Evolutionary conservation across 2,888 invertebrate genomes (phyloP), one percentile per base, ranked within the genome.

Genomic region (Epistrophella euchroma): DNA sequence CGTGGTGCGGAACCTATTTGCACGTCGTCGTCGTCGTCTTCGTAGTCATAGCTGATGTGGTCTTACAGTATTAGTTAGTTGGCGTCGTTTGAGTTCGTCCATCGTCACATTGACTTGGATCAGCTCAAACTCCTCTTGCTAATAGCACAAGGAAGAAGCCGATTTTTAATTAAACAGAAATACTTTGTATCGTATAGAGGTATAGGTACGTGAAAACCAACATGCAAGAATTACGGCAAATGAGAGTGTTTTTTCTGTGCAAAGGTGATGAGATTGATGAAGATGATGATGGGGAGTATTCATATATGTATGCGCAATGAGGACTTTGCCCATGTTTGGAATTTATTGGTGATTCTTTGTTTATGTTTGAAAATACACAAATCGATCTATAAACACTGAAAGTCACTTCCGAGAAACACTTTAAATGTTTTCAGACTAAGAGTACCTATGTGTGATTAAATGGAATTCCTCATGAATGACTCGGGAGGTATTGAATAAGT

Each of bases 1-100:
- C n/a, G n/a, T n/a, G n/a, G n/a, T n/a, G n/a, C n/a, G n/a, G 58
- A 86, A 86, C 86, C 78, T 82, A 82, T 82, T 86, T 86, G 74
- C 77, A 86, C 73, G 74, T 82, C 72, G 40, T 73, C 47, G 25
- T 64, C 45, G 15, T 64, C 13, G 9, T 58, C 50, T 15, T 43
- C 43, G 0, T 43, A 11, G 13, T 37, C 35, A 25, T 19, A n/a
- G 43, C 17, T 11, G 25, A 28, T 10, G 13, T 5, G 15, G 13
- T 13, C 55, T 32, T 32, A n/a, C 32, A 32, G 5, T 7, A 32
- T 32, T 32, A 32, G 32, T 17, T 25, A 55, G 64, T 47, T 66
- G 32, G 43, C 37, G 52, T 47, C 19, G n/a, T 66, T 17, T 2
- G 45, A 17, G 25, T 35, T 7, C 7, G 25, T 22, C 13, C 50